Evolutionary conservation across 2,888 invertebrate species (phyloP).

Genomic region (Latheticus oryzae): DNA sequence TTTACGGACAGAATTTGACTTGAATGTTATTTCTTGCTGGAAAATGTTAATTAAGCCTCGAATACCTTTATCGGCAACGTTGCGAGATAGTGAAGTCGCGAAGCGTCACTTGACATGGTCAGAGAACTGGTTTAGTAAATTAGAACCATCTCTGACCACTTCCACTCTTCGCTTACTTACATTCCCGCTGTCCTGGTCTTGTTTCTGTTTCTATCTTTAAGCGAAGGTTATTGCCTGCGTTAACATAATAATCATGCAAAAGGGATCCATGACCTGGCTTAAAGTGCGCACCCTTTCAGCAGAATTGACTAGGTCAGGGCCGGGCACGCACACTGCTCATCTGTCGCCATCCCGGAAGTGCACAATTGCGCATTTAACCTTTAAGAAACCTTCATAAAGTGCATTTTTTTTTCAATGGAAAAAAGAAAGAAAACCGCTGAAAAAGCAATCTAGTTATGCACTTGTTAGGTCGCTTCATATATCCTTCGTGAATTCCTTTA

Average conservation of each 20-base stretch:
- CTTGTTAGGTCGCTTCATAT: no score
- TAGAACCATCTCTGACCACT: constrained; percentile 63
- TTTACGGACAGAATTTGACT: no score
- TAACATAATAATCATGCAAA: constrained; percentile 14
- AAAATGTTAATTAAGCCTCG: background rate
- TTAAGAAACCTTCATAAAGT: no score
- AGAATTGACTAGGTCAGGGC: constrained; percentile 20
- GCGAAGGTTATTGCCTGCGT: constrained; percentile 24
- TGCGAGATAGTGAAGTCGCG: constrained; percentile 55
- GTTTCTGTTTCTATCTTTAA: constrained; percentile 60
- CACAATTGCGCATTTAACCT: no score
- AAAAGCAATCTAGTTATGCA: no score
- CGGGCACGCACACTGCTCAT: constrained; percentile 15
- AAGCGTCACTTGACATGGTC: constrained; percentile 64
- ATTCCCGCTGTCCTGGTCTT: constrained; percentile 62
- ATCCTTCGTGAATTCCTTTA: no score
- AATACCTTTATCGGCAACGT: constrained; percentile 40
- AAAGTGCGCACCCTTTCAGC: constrained; percentile 19
- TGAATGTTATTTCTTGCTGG: no score
- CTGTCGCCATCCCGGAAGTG: constrained; percentile 13
- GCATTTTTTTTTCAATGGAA: no score
- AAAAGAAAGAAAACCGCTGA: no score
- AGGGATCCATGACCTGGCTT: constrained; percentile 32
- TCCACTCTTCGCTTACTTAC: constrained; percentile 49
- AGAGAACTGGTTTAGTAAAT: constrained; percentile 65